Evolutionary conservation across 2,113 vertebrate species (phyloP), one percentile per base, ranked within the genome.

Genomic region (Hypocryptadius cinnamomeus): DNA sequence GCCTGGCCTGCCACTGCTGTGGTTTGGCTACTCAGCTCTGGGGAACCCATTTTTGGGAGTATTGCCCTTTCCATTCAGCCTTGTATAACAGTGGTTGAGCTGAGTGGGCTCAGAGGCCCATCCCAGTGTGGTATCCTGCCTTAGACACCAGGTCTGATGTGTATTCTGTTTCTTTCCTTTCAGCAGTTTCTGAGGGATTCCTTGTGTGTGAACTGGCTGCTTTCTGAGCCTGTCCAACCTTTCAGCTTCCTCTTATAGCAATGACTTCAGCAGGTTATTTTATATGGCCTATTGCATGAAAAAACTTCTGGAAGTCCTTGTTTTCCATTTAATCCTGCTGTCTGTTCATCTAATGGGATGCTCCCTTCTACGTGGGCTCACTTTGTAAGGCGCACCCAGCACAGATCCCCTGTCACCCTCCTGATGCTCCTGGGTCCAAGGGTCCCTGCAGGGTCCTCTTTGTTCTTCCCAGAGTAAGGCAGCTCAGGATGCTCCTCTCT

Each of bases 141-240:
- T 72, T 40, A 64, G 19, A 5, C 0, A 1, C 8, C 1, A 1
- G 40, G 21, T 27, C 48, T 56, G 27, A 3, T 2, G 10, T 31
- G 9, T 24, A 10, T 44, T 39, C 22, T 39, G 4, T 39, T 87
- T 28, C 31, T 78, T 69, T 60, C 22, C 56, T 51, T 53, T 37
- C 39, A 20, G 42, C 24, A 61, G 39, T 37, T 66, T 54, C 37
- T 33, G 42, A 66, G 40, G 57, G 15, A 51, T 79, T 79, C 77
- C 28, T 50, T 15, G 22, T 23, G 13, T 24, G 44, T 81, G 39
- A 31, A 39, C 35, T 39, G 81, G n/a, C 40, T 80, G 60, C 28
- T 70, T 91, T 80, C 60, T 54, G 30, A 79, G 48, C 22, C 33
- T 48, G 4, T 31, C 37, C 31, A 53, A 12, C 5, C 16, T 76